These are phyloP conservation scores for Alligator mississippiensis DNA, from an alignment of 2,113 vertebrate species.

Conservation along the genomic window DNA sequence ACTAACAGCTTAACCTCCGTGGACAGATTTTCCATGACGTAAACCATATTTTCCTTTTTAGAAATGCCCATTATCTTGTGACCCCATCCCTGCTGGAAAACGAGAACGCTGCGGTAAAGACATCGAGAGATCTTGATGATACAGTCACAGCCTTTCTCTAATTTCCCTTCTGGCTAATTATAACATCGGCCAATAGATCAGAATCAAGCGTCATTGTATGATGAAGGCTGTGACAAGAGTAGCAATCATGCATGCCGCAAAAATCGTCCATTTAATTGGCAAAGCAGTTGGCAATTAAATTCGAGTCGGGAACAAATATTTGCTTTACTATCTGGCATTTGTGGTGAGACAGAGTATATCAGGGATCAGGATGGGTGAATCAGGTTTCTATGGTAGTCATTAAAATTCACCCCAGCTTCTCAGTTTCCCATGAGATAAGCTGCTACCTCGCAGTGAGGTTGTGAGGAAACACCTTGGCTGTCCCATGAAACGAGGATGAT, in stretches of 20 bases:
- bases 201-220: neutral
- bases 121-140: neutral
- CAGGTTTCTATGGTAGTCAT: conserved; percentile 27
- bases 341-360: neutral
- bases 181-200: neutral
- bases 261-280: neutral
- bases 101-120: neutral
- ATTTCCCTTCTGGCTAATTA: neutral
- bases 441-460: accelerated
- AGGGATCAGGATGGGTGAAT: neutral
- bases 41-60: accelerated
- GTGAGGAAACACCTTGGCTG: neutral
- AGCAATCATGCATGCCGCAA: neutral
- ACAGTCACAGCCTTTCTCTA: neutral
- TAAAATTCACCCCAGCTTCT: conserved; percentile 19
- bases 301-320: conserved; percentile 16
- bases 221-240: neutral
- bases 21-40: neutral
- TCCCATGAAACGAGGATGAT: accelerated
- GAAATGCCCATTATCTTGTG: neutral
- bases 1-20: accelerated
- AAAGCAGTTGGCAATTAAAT: neutral
- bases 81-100: neutral
- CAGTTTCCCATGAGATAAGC: conserved; percentile 15
- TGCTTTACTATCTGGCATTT: conserved; percentile 17